Base-by-base conservation (phyloP, 1,140 invertebrate species). In the Diploscapter pachys region DNA sequence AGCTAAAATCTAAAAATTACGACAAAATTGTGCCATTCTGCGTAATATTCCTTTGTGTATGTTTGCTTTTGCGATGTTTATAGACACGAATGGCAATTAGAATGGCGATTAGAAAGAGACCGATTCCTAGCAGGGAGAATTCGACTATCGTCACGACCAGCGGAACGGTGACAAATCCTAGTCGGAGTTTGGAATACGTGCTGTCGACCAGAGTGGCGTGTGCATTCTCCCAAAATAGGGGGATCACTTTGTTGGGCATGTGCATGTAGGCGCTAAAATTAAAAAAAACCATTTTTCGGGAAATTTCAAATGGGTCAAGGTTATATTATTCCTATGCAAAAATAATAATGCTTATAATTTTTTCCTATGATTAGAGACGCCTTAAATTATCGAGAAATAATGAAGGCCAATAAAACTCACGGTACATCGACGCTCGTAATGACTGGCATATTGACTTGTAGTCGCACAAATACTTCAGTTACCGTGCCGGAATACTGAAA, bases 401-500 rank as follows among this genome's bases (percentile, higher is more conserved):
- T 11, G 5, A 54, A 55, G 4, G 49, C 4, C 52, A 63, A 3
- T 48, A 13, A 6, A 31, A 76, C 76, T 76, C 71, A 78, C 76
- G 68, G 53, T 57, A 75, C 72, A 57, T 67, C 57, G 57, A 54
- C 50, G 49, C 61, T 59, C 31, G 61, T 11, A 2, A 63, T 61
- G 4, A 72, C 69, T 2, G 76, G 76, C 65, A 78, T 73, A 31
- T 70, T 78, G 31, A 78, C 72, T 63, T 69, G 64, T 3, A 78
- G 72, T 4, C 71, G 72, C 59, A 78, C 59, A 5, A 68, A 64
- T 6, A 72, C 76, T 66, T 76, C 64, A 4, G 71, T n/a, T 4
- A 67, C 56, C 50, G 67, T 75, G 3, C 76, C 76, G 48, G 75
- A 78, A n/a, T 78, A 73, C 72, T 78, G 50, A 70, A 75, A 66